A percentile compares a stretch with the other conserved stretches of the same genome.
phyloP scores from a whole-genome alignment of 2,888 invertebrate genomes.

The Pammene fasciana region DNA sequence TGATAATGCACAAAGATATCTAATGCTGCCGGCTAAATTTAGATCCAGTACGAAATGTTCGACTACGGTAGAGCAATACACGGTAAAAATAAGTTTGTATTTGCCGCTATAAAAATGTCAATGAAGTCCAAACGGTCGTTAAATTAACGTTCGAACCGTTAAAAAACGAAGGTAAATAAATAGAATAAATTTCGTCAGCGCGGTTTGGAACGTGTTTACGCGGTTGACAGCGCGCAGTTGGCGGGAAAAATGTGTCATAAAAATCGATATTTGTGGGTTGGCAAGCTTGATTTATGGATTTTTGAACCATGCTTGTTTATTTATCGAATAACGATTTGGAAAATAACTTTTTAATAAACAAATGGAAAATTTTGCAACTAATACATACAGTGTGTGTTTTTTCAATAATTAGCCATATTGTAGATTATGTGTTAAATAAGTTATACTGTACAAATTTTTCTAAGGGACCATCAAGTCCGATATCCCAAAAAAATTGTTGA shows the following conservation, averaged over 20 bases:
- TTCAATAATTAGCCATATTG: too few relatives aligned
- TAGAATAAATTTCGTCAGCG: slow-evolving; percentile 4
- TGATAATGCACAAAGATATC: slow-evolving; percentile 2
- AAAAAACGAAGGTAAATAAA: slow-evolving; percentile 14
- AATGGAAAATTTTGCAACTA: too few relatives aligned
- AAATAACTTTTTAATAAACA: too few relatives aligned
- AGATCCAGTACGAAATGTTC: not conserved
- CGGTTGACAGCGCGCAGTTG: slow-evolving; percentile 12
- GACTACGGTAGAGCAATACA: not conserved
- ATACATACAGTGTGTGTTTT: too few relatives aligned
- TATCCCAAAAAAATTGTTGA: too few relatives aligned
- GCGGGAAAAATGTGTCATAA: slow-evolving; percentile 25
- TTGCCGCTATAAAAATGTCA: slow-evolving; percentile 19
- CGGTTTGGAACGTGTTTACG: slow-evolving; percentile 19
- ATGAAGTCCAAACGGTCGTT: slow-evolving; percentile 18
- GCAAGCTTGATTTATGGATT: slow-evolving; percentile 10
- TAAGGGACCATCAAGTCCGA: too few relatives aligned
- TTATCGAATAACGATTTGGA: not conserved
- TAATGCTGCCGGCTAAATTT: not conserved
- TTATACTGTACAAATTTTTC: too few relatives aligned
- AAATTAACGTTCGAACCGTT: slow-evolving; percentile 26
- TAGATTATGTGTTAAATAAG: too few relatives aligned
- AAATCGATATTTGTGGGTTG: slow-evolving; percentile 23
- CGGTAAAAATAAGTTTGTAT: slow-evolving; percentile 21
- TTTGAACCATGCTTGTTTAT: slow-evolving; percentile 9